phyloP scores from a whole-genome alignment of 1,140 invertebrate genomes.

The Drosophila albomicans region DNA sequence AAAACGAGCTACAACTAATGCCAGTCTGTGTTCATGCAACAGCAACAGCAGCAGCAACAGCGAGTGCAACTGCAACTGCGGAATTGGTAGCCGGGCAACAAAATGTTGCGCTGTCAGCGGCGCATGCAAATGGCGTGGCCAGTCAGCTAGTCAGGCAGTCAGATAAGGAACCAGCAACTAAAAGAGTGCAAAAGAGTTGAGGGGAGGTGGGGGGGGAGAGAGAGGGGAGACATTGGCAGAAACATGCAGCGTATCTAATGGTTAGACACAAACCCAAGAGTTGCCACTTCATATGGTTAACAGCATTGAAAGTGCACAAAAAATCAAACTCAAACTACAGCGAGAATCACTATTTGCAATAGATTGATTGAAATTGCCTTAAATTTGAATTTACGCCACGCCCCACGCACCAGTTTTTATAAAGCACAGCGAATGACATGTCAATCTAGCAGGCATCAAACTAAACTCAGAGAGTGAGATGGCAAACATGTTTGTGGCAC shows the following conservation, averaged over 20 bases:
- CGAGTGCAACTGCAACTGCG: conserved; percentile 53
- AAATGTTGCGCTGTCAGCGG: conserved; percentile 80
- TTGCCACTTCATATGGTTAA: conserved; percentile 72
- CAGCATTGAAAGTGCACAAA: conserved; percentile 6
- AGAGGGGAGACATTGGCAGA: conserved; percentile 34
- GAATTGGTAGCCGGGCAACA: conserved; percentile 79
- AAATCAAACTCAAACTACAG: neutral
- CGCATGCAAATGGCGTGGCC: conserved; percentile 75
- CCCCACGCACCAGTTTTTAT: conserved; percentile 29
- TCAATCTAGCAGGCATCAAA: conserved; percentile 57
- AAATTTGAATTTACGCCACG: conserved; percentile 36
- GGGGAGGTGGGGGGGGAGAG: neutral
- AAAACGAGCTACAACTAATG: conserved; percentile 52
- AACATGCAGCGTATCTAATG: conserved; percentile 69
- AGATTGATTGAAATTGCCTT: conserved; percentile 5
- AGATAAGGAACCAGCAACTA: conserved; percentile 52
- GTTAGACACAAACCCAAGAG: conserved; percentile 57
- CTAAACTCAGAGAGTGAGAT: conserved; percentile 50
- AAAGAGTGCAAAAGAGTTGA: neutral
- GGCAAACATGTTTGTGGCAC: conserved; percentile 43
- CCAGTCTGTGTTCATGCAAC: conserved; percentile 41
- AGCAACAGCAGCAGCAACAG: conserved; percentile 49
- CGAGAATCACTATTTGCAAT: neutral
- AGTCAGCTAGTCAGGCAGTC: conserved; percentile 19
- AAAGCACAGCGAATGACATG: conserved; percentile 61